These are phyloP conservation scores for Neuroterus valhalla DNA, from an alignment of 1,140 invertebrate genomes.

Conservation along the genomic window DNA sequence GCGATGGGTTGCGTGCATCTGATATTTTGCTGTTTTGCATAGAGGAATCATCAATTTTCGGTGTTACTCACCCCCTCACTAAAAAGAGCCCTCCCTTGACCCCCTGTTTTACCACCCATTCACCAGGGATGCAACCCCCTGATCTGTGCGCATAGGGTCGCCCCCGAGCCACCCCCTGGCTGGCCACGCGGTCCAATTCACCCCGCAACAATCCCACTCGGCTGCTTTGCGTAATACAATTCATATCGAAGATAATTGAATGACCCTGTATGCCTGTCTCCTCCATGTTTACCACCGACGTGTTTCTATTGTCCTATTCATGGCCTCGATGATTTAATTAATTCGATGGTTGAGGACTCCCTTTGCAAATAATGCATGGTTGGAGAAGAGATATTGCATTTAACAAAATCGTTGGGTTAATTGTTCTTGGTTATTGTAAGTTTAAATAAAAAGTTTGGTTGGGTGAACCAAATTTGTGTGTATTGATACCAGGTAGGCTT, in stretches of 20 bases:
- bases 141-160: conserved; percentile 8
- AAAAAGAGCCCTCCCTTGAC: conserved; percentile 42
- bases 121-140: neutral
- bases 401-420: too few relatives aligned
- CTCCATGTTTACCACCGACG: conserved; percentile 18
- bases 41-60: conserved; percentile 57
- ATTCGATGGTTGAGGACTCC: conserved; percentile 5
- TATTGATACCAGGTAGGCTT: too few relatives aligned
- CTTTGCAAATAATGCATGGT: conserved; percentile 9
- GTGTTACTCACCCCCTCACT: conserved; percentile 42
- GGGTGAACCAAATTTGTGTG: too few relatives aligned
- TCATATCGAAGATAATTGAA: conserved; percentile 58
- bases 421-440: too few relatives aligned
- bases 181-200: conserved; percentile 49
- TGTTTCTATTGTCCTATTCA: conserved; percentile 25
- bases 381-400: too few relatives aligned
- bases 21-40: conserved; percentile 53
- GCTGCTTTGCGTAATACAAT: conserved; percentile 58
- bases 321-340: conserved; percentile 11
- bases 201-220: conserved; percentile 51
- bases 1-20: conserved; percentile 51
- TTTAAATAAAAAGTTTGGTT: too few relatives aligned
- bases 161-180: conserved; percentile 39
- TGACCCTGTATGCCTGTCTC: conserved; percentile 34
- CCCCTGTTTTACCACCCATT: conserved; percentile 6